Base-by-base conservation (phyloP, 2,113 vertebrate species). In the Amia ocellicauda region DNA sequence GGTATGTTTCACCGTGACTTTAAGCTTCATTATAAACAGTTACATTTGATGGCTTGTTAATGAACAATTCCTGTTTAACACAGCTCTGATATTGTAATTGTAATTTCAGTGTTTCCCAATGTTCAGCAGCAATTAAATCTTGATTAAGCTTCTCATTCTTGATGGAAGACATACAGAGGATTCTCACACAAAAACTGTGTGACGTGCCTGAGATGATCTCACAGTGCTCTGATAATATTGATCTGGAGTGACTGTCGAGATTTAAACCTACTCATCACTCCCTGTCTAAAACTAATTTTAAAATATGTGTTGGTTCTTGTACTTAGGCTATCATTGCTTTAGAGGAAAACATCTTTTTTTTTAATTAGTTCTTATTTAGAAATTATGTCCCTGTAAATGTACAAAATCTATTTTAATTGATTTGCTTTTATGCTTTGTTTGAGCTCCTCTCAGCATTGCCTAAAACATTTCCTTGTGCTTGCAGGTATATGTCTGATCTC, bases 201-300 rank as follows among this genome's bases (percentile, higher is more conserved):
- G 71, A 78, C 31, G 11, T 7, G 31, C n/a, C 31, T 36, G 73
- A 78, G 71, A 83, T 80, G 72, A 83, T 83, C 82, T 85, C 80
- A 78, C 80, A 65, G 28, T 77, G 77, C 68, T 51, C 74, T 63
- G 74, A 77, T 78, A 76, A 78, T 50, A 31, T 56, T 56, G 27
- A 47, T 19, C 62, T 64, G 41, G 49, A 31, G 40, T 19, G n/a
- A n/a, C 31, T 36, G 31, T 1, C 31, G 5, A 36, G 5, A 11
- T 5, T 29, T 5, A 22, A 17, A 22, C 17, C 3, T 2, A n/a
- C 40, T 13, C 40, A 11, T 8, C 2, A 40, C 19, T 41, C 31
- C 22, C 20, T 2, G 31, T 36, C 11, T 36, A 5, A 36, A 36
- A 36, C 31, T 36, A 11, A 36, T 36, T 36, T 11, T 7, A 36